Conservation (phyloP, 2,888 invertebrate genomes). For the Pyrrhosoma nymphula region DNA sequence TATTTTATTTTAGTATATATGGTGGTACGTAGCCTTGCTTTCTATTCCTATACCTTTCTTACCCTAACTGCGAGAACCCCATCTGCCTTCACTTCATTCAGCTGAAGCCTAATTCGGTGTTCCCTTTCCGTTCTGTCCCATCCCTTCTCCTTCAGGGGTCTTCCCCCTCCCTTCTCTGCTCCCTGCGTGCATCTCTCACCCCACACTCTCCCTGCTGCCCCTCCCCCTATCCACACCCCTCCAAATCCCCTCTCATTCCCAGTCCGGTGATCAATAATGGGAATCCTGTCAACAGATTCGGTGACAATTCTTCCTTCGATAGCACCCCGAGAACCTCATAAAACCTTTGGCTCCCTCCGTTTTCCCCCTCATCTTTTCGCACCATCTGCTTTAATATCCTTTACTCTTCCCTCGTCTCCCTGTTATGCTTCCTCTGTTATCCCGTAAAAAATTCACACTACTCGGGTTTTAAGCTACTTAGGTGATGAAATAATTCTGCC, state of each 20-base stretch:
- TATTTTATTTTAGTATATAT: too few species aligned
- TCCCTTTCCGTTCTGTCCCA: too few species aligned
- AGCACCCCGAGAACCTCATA: neutral
- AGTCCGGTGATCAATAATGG: conserved; percentile 28
- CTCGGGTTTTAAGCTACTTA: too few species aligned
- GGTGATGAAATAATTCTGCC: too few species aligned
- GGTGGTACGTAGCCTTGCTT: too few species aligned
- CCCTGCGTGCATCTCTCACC: neutral
- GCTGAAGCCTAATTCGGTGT: too few species aligned
- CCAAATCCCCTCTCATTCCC: neutral
- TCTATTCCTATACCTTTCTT: too few species aligned
- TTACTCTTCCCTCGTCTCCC: neutral
- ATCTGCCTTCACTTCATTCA: too few species aligned
- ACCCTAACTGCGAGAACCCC: too few species aligned
- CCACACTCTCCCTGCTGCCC: neutral
- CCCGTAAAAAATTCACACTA: too few species aligned
- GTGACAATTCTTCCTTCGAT: conserved; percentile 43
- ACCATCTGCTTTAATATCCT: neutral
- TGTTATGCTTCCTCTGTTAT: neutral
- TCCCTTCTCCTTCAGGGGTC: too few species aligned
- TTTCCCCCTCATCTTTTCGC: neutral
- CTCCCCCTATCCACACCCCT: neutral
- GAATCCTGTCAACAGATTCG: conserved; percentile 44
- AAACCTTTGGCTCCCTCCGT: neutral
- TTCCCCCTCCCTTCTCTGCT: neutral